phyloP scores from a whole-genome alignment of 2,113 vertebrate genomes.

The Nipponia nippon region DNA sequence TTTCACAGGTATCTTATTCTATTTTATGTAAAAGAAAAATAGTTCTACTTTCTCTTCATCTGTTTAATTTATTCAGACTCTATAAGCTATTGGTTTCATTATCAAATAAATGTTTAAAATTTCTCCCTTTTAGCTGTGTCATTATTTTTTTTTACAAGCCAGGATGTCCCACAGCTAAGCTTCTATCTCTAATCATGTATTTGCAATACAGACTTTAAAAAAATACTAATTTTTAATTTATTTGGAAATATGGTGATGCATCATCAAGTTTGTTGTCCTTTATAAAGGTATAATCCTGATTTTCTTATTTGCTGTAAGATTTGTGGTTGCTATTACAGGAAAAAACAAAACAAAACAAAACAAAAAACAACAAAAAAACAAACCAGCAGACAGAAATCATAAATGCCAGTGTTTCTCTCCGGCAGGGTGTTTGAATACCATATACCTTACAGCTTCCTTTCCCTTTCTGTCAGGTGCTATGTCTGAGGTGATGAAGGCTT shows the following conservation, averaged over 20 bases:
- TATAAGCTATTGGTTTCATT: not conserved
- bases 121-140: not conserved
- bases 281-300: not conserved
- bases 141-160: not conserved
- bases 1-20: not conserved
- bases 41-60: not conserved
- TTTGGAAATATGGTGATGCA: not conserved
- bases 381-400: not conserved
- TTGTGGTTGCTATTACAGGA: not conserved
- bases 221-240: not conserved
- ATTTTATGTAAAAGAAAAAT: not conserved
- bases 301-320: not conserved
- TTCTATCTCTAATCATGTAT: not conserved
- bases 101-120: not conserved
- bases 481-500: not conserved
- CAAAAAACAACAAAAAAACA: not conserved
- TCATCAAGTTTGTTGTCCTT: not conserved
- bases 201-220: not conserved
- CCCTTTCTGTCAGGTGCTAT: not conserved
- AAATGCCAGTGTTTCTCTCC: not conserved
- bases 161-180: not conserved
- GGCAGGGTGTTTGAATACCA: not conserved
- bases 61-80: not conserved
- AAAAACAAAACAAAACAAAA: not conserved
- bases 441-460: not conserved